Base-by-base conservation (phyloP, 2,888 invertebrate genomes). In the Ormyrus pomaceus region DNA sequence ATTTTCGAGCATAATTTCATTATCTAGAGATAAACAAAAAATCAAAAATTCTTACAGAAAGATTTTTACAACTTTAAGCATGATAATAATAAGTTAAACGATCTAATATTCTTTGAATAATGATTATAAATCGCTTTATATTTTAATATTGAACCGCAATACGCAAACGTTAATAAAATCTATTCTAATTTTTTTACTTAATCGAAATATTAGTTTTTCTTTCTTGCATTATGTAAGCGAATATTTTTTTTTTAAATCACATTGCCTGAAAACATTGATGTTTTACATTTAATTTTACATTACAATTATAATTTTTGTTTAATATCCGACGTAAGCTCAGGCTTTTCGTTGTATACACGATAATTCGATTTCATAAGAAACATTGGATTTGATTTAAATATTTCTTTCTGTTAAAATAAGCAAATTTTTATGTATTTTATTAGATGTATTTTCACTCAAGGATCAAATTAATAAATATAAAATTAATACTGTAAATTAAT, bases 281-380 rank as follows among this genome's bases (percentile, higher is more conserved):
- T 55, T 64, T 76, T 51, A 48, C 11, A 55, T 56, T 75, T 59
- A 51, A 46, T 46, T 34, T 75, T 45, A 11, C 46, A 50, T 53
- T 13, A 11, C 34, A 34, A 34, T 34, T 34, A 34, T 34, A 34
- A 34, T 34, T 34, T 76, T 65, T 34, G 34, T 51, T 68, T 51
- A 0, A 58, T 58, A 34, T 58, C 56, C 34, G 7, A 64, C 69
- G 68, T 76, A 51, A 77, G 45, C 34, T n/a, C 53, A 70, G 45
- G 34, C 13, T 50, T 64, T 70, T 77, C 77, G 70, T 77, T 77
- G 64, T 77, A 58, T 77, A 5, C 51, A 53, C n/a, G 51, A 48
- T 62, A 69, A 59, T 50, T 50, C 8, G 58, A 9, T 64, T 34
- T 61, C 9, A 9, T 10, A 69, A 45, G 34, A 76, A 46, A 61